phyloP scores from a whole-genome alignment of 2,113 vertebrate species.

The Xerus inauris region DNA sequence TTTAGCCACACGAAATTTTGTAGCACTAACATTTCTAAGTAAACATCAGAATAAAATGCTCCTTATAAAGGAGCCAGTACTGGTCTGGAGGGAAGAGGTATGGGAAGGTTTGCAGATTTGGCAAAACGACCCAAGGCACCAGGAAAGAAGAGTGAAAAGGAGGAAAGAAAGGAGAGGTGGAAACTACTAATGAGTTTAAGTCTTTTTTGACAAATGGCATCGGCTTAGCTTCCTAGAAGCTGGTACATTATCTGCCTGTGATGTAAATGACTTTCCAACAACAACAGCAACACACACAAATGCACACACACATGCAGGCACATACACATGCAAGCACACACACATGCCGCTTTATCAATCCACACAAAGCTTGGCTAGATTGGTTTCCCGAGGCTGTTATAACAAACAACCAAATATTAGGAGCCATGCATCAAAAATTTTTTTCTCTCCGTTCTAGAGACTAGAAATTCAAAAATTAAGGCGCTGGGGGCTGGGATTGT shows the following conservation, averaged over 20 bases:
- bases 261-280: background rate
- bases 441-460: background rate
- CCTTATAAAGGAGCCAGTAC: slow-evolving; percentile 32
- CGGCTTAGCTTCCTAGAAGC: background rate
- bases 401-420: background rate
- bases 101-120: background rate
- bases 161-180: background rate
- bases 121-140: background rate
- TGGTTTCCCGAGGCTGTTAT: background rate
- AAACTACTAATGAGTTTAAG: background rate
- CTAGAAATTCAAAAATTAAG: background rate
- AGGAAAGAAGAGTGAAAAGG: background rate
- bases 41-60: slow-evolving; percentile 69
- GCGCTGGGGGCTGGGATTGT: no score
- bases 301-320: background rate
- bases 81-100: background rate
- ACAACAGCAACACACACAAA: background rate
- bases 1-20: background rate
- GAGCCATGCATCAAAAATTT: background rate
- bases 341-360: accelerated
- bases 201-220: background rate
- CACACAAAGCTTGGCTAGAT: background rate
- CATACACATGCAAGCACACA: background rate
- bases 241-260: no score
- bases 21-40: slow-evolving; percentile 58